Conservation (phyloP, 2,113 vertebrate genomes). For the Strix aluco region DNA sequence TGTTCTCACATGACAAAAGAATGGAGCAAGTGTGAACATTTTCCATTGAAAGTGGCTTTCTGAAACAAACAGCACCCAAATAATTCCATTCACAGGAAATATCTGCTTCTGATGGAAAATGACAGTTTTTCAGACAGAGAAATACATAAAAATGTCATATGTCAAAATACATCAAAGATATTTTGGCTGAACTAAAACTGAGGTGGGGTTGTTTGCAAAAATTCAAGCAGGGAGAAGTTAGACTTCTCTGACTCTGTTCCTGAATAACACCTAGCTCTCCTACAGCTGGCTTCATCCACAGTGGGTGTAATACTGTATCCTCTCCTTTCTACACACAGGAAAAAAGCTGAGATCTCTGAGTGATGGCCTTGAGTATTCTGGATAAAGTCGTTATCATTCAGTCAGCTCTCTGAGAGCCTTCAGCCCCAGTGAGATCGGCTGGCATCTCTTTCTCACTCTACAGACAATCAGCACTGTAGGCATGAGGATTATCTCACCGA, state of each 20-base stretch:
- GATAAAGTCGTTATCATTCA: background rate
- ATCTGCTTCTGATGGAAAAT: background rate
- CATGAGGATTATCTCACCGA: background rate
- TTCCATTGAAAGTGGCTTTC: background rate
- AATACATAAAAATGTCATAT: slow-evolving; percentile 17
- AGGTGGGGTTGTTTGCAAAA: slow-evolving; percentile 27
- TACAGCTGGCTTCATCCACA: background rate
- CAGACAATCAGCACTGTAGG: background rate
- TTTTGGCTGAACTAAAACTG: slow-evolving; percentile 36
- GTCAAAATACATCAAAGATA: slow-evolving; percentile 56
- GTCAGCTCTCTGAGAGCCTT: background rate
- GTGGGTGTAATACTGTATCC: rapidly evolving
- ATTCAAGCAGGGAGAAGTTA: background rate
- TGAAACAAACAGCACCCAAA: slow-evolving; percentile 33
- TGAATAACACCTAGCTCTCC: background rate
- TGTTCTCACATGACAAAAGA: background rate
- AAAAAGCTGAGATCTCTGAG: background rate
- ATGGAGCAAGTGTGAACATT: background rate
- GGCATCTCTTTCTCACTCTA: background rate
- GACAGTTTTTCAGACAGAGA: background rate
- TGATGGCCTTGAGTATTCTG: background rate
- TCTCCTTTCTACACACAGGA: background rate
- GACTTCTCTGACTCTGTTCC: background rate
- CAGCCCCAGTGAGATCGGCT: background rate
- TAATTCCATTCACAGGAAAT: slow-evolving; percentile 12